Evolutionary conservation across 2,797 vertebrate species (phyloP), one percentile per base, ranked within the genome.

Genomic region (Pachyuromys duprasi): DNA sequence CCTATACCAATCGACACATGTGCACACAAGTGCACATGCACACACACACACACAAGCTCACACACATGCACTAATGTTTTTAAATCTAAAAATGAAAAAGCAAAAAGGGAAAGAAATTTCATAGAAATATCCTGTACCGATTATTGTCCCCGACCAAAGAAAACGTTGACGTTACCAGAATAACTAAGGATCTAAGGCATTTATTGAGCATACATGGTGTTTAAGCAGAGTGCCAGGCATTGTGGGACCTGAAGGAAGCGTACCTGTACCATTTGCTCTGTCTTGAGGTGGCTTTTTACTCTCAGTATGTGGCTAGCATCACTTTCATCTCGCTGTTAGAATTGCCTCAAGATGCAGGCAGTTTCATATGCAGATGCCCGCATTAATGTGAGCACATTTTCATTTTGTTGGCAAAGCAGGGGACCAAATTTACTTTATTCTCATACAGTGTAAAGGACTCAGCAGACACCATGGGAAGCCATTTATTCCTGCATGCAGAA

Each of bases 61-160:
- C 26, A 53, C 28, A 53, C 55, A 57, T 57, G 55, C 55, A 45
- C 26, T 76, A 76, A 28, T 45, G 5, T 49, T 76, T 78, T n/a
- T 79, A 20, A 42, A 8, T 63, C 8, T 63, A 18, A 69, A 86
- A 67, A 20, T 3, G 28, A n/a, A 24, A 31, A 20, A 31, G 17
- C 39, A 33, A 36, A 74, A 36, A 87, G 36, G 53, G 8, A 3
- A 60, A 74, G 36, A 22, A 20, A 74, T 60, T 74, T 62, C 33
- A 81, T 49, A 69, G 49, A 79, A 92, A 75, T 79, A 42, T 1
- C 67, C 0, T 80, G 5, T 88, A 86, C 69, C 84, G 78, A 92
- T 95, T 90, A 20, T 90, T 91, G 15, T 53, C 28, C 92, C 80
- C 80, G 12, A 80, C 18, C 90, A 95, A 95, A 81, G 20, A 60